phyloP scores from a whole-genome alignment of 2,888 invertebrate genomes.

The Polymixis flavicincta region DNA sequence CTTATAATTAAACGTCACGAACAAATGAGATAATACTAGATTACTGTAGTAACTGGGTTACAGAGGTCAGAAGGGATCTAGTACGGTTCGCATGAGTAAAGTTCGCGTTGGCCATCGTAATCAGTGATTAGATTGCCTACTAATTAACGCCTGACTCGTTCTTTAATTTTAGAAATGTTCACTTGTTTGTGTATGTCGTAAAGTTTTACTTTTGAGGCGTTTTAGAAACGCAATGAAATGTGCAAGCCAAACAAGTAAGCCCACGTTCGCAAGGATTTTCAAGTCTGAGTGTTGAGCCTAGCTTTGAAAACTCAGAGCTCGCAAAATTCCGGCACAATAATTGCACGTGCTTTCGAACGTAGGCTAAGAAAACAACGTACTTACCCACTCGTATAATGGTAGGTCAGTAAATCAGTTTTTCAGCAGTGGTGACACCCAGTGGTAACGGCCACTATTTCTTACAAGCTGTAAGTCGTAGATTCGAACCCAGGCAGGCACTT shows the following conservation, averaged over 20 bases:
- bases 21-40: slow-evolving; percentile 12
- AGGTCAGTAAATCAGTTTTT: neutral
- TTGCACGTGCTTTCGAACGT: too few relatives aligned
- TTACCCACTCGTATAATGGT: neutral
- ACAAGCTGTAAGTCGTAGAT: too few relatives aligned
- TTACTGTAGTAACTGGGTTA: slow-evolving; percentile 12
- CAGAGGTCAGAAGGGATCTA: slow-evolving; percentile 1
- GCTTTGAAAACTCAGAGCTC: too few relatives aligned
- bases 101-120: neutral
- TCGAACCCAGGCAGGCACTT: too few relatives aligned
- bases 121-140: slow-evolving; percentile 12
- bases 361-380: too few relatives aligned
- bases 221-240: neutral
- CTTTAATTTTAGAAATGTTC: neutral
- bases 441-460: too few relatives aligned
- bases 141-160: slow-evolving; percentile 13
- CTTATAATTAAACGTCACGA: slow-evolving; percentile 21
- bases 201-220: neutral
- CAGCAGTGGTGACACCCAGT: too few relatives aligned
- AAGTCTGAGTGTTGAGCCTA: too few relatives aligned
- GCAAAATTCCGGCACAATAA: too few relatives aligned
- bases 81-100: neutral
- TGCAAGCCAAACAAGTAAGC: neutral
- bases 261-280: too few relatives aligned
- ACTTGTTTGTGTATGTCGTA: too few relatives aligned